Evolutionary conservation across 2,888 invertebrate genomes (phyloP), one percentile per base, ranked within the genome.

Genomic region (Agrochola macilenta): DNA sequence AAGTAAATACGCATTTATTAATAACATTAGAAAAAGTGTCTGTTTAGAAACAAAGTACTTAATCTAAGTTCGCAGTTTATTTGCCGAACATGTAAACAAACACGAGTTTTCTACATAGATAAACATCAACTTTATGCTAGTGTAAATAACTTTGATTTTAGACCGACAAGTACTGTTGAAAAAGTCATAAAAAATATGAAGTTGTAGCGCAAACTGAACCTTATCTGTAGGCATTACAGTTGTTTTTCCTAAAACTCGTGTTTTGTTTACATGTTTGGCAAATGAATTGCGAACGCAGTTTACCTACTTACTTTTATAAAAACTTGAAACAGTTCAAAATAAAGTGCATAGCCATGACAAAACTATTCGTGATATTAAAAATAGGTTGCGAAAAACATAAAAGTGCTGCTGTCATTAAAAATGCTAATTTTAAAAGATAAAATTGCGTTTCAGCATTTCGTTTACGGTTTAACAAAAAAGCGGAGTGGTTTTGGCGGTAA

Each of bases 401-500:
- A 76, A 84, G 68, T 69, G 43, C 54, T 23, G 58, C 69, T 69
- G 74, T 78, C 75, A 83, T 79, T 82, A 71, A 79, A 83, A 76
- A 86, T 83, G 84, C 73, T 80, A 89, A 86, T 86, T 88, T 79
- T 83, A 79, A 84, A 87, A 88, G 84, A 89, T 89, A 91, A 90
- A 92, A 93, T 91, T 91, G 81, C 79, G 71, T 84, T 84, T 78
- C 82, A 82, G 79, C 79, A 81, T 91, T 92, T 92, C 84, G 81
- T 85, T 82, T 79, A 81, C 54, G 65, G 80, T 79, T 83, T 87
- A 88, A 90, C 93, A 93, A 94, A 93, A 91, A 91, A 91, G 91
- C 89, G 90, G 90, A 91, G 92, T 91, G 92, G 93, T 94, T 94
- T 93, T 89, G 89, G 92, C 84, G 91, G 93, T 93, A 93, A 95